Evolutionary conservation across 2,797 vertebrate genomes (phyloP).

Genomic region (Poecilia picta): DNA sequence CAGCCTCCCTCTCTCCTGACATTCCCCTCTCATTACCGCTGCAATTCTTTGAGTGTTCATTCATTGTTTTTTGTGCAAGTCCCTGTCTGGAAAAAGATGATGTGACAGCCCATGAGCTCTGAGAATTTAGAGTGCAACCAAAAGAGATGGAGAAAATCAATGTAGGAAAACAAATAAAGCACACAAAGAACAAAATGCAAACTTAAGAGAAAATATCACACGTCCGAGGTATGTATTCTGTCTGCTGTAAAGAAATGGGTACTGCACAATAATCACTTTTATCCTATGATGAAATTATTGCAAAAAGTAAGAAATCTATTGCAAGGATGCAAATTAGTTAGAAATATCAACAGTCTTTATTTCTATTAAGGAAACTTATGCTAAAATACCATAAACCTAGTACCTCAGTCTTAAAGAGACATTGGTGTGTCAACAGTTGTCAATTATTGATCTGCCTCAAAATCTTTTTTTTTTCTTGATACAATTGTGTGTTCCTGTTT

Average conservation of each 20-base stretch:
- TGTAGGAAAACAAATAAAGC: slow-evolving; percentile 1
- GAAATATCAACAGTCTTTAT: slow-evolving; percentile 38
- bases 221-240: slow-evolving; percentile 12
- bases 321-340: slow-evolving; percentile 46
- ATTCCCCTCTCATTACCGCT: slow-evolving; percentile 65
- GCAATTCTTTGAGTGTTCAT: slow-evolving; percentile 56
- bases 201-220: slow-evolving; percentile 6
- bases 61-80: slow-evolving; percentile 57
- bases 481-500: neutral
- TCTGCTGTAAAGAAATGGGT: neutral
- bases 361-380: slow-evolving; percentile 28
- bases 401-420: neutral
- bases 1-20: slow-evolving; percentile 59
- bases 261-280: slow-evolving; percentile 42
- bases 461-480: neutral
- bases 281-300: slow-evolving; percentile 67
- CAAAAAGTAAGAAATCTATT: slow-evolving; percentile 48
- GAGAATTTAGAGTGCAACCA: slow-evolving; percentile 23
- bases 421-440: neutral
- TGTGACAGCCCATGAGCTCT: slow-evolving; percentile 48
- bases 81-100: slow-evolving; percentile 47
- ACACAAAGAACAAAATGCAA: neutral
- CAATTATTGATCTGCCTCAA: neutral
- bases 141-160: slow-evolving; percentile 28
- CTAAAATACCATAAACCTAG: neutral